Base-by-base conservation (phyloP, 2,888 invertebrate genomes). In the Boloria selene region DNA sequence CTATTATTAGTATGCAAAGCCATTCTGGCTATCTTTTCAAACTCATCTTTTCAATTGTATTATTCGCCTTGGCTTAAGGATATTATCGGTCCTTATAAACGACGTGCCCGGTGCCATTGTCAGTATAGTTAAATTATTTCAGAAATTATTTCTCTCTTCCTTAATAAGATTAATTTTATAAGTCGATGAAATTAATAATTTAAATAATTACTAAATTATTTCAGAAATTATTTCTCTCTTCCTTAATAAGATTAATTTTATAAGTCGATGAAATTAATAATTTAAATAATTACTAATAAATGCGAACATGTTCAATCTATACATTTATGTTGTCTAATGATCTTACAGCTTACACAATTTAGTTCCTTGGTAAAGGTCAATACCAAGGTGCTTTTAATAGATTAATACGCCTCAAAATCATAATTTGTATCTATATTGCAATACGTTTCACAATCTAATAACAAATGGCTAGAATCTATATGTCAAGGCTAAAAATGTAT, bases 31-130 rank as follows among this genome's bases (percentile, higher is more conserved):
- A 10, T 22, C 52, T 44, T 56, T 50, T 66, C 54, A 56, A 58
- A 63, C 60, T 64, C 51, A 58, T 51, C 63, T 26, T 49, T 45
- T 65, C 42, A 61, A 68, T 70, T 70, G 62, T 61, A 65, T 50
- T 50, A 53, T 53, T 66, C 49, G 49, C 73, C 69, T 72, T 73
- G 72, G 67, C 65, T 67, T 68, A 65, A 68, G 67, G 64, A 70
- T 69, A 67, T 61, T 31, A 49, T 38, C 7, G 31, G 2, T 56
- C 22, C 22, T 56, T 44, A 56, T 6, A n/a, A 45, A 56, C 6
- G 22, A 44, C 13, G 42, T n/a, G 42, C 42, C 3, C 18, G 22
- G 31, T 38, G 7, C 10, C 5, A 16, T 3, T 45, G 13, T 13
- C 45, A 56, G 22, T 2, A 26, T 56, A 22, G 10, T n/a, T 55